These are phyloP conservation scores for Drosophila pectinifera DNA, from an alignment of 1,140 invertebrate genomes.

Conservation along the genomic window DNA sequence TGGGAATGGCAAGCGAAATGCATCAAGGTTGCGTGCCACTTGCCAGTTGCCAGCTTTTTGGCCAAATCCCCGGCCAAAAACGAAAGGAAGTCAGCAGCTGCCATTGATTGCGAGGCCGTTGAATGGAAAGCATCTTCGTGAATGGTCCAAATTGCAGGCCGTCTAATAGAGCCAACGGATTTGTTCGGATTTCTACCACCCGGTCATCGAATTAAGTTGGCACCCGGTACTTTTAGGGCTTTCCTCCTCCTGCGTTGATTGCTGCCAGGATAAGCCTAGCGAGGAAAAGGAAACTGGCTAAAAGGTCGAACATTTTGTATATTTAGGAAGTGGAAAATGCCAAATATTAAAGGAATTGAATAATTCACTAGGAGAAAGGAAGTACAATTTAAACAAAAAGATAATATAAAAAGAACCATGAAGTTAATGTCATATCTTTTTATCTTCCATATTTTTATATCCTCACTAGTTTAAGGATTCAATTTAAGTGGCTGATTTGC, in stretches of 20 bases:
- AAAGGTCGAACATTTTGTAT: not conserved
- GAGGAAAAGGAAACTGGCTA: not conserved
- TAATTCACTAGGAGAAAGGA: not conserved
- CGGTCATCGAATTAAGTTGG: constrained; percentile 40
- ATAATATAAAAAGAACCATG: too few relatives aligned
- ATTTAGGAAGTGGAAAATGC: not conserved
- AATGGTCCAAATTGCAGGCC: constrained; percentile 58
- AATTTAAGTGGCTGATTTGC: not conserved
- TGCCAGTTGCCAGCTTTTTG: constrained; percentile 39
- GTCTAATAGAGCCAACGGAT: constrained; percentile 35
- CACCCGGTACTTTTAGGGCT: constrained; percentile 4
- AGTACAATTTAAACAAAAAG: too few relatives aligned
- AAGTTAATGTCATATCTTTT: too few relatives aligned
- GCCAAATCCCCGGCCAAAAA: constrained; percentile 14
- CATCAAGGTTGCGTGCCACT: constrained; percentile 43
- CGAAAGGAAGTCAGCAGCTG: constrained; percentile 45
- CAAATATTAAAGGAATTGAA: not conserved
- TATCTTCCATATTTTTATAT: too few relatives aligned
- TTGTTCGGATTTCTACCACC: constrained; percentile 43
- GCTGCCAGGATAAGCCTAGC: not conserved
- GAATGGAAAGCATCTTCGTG: constrained; percentile 38
- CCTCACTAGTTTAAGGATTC: too few relatives aligned
- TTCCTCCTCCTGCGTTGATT: not conserved
- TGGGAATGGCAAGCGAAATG: constrained; percentile 40
- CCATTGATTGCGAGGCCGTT: constrained; percentile 55